A percentile compares a stretch with the other conserved stretches of the same genome.
Conservation (phyloP, 2,113 vertebrate genomes). For the Orycteropus afer region DNA sequence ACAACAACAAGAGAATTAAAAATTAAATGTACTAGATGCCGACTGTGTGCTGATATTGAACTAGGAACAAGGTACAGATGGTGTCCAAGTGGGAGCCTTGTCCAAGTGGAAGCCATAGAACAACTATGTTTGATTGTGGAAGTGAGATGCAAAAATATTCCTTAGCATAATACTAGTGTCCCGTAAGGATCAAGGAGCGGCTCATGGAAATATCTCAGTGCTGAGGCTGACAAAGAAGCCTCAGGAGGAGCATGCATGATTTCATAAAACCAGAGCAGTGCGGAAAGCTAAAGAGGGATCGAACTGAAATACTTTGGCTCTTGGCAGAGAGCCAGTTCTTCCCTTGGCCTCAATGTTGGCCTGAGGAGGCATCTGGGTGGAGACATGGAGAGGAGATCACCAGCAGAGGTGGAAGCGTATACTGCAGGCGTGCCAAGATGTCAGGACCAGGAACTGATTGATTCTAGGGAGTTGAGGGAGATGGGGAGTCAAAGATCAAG, state of each 20-base stretch:
- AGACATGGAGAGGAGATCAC: not conserved
- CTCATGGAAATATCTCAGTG: accelerated
- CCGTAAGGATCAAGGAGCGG: no score
- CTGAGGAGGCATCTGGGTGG: no score
- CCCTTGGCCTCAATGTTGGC: not conserved
- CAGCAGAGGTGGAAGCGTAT: accelerated
- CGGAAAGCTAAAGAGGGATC: not conserved
- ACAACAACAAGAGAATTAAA: not conserved
- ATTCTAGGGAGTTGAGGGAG: not conserved
- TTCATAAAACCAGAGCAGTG: not conserved
- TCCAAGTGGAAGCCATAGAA: not conserved
- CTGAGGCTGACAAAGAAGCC: not conserved
- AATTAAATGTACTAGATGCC: not conserved
- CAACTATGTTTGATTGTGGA: not conserved
- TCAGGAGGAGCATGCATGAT: no score
- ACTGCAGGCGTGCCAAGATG: not conserved
- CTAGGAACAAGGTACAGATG: not conserved
- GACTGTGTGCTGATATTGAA: not conserved
- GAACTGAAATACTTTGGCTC: not conserved
- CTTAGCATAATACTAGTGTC: not conserved
- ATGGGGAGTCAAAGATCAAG: not conserved
- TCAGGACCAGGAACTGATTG: not conserved
- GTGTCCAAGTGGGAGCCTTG: not conserved
- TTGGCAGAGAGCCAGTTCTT: not conserved
- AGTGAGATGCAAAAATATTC: not conserved